Evolutionary conservation across 2,888 invertebrate species (phyloP).

Genomic region (Epirrita christyi): DNA sequence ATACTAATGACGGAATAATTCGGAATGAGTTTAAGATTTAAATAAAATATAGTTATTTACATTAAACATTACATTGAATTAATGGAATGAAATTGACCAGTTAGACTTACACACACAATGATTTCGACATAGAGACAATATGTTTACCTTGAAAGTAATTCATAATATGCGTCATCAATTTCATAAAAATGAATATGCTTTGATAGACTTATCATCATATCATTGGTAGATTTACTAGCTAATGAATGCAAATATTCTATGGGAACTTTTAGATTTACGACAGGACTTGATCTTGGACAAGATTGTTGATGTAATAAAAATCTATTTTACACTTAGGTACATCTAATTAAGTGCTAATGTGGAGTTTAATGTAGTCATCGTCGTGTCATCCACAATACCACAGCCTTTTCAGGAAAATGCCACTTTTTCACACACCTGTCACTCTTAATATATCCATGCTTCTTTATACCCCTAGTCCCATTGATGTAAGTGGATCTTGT

Average conservation of each 20-base stretch:
- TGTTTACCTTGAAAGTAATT: constrained; percentile 13
- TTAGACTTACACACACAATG: constrained; percentile 25
- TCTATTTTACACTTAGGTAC: neutral
- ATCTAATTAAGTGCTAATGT: neutral
- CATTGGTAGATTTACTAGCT: neutral
- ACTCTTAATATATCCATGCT: neutral
- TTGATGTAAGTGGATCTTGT: neutral
- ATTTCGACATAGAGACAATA: constrained; percentile 13
- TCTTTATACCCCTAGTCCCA: neutral
- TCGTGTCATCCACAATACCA: constrained; percentile 8
- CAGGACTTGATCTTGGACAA: neutral
- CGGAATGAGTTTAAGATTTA: constrained; percentile 40
- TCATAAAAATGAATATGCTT: neutral
- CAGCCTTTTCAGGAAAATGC: constrained; percentile 11
- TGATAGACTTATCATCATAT: neutral
- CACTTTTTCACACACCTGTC: neutral
- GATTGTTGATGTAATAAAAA: neutral
- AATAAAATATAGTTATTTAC: constrained; percentile 37
- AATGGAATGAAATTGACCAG: constrained; percentile 38
- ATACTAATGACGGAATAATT: constrained; percentile 50
- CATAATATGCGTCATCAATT: neutral
- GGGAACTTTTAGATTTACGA: constrained; percentile 1
- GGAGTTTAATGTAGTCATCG: constrained; percentile 1
- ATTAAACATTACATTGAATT: constrained; percentile 34
- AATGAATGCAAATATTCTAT: neutral